A percentile compares a stretch with the other conserved stretches of the same genome.
These are phyloP conservation scores for Sinella curviseta DNA, from an alignment of 1,140 invertebrate species.

Conservation along the genomic window DNA sequence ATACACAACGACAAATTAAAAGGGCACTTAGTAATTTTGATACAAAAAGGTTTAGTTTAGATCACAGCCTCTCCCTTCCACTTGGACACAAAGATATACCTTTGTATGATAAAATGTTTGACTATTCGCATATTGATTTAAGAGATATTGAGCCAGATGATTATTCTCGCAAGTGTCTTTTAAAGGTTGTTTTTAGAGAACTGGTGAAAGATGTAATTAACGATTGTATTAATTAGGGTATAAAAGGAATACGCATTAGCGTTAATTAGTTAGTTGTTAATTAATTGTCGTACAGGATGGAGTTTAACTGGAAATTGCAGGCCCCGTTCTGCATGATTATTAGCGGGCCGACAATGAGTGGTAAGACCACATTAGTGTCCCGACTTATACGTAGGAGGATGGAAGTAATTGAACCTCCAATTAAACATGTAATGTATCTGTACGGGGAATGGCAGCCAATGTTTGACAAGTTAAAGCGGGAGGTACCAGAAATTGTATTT, in stretches of 20 bases:
- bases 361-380: not conserved
- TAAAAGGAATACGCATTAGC: too few relatives aligned
- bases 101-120: too few relatives aligned
- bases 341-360: not conserved
- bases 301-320: not conserved
- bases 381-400: not conserved
- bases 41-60: not conserved
- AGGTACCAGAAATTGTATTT: not conserved
- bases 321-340: not conserved
- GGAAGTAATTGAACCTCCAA: not conserved
- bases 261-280: too few relatives aligned
- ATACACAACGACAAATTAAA: not conserved
- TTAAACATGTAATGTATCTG: not conserved
- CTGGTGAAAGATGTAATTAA: not conserved
- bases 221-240: too few relatives aligned
- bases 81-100: constrained; percentile 4
- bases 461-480: not conserved
- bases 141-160: not conserved
- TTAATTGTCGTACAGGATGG: too few relatives aligned
- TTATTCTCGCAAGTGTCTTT: not conserved
- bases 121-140: not conserved
- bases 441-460: not conserved
- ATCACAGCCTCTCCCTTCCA: not conserved
- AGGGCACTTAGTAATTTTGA: not conserved
- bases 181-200: not conserved